Conservation (phyloP, 53 echinoderm and acorn worm species). For the Temnopleurus reevesii region DNA sequence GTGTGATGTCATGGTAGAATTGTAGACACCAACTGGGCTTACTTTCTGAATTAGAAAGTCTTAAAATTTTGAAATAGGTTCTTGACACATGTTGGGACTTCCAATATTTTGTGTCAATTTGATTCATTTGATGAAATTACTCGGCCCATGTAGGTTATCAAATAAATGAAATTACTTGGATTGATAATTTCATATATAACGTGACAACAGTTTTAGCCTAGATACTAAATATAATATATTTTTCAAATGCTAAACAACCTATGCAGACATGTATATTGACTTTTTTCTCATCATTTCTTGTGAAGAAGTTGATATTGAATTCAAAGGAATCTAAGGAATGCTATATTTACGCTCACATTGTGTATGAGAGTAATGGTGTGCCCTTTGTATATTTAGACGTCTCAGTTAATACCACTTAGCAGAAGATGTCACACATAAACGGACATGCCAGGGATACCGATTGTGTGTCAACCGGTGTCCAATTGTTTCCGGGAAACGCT, state of each 20-base stretch:
- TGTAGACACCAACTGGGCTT: no score
- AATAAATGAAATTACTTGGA: no score
- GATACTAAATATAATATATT: neutral
- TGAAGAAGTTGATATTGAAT: constrained; percentile 28
- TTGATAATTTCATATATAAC: no score
- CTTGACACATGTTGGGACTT: no score
- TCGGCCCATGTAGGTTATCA: no score
- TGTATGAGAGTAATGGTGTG: neutral
- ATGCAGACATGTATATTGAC: neutral
- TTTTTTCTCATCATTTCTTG: neutral
- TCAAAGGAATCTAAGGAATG: constrained; percentile 23
- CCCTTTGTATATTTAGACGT: neutral
- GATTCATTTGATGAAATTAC: no score
- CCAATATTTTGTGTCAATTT: no score
- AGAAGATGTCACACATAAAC: neutral
- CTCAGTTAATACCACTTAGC: neutral
- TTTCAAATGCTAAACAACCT: constrained; percentile 14
- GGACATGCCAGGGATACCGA: constrained; percentile 14
- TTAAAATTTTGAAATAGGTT: no score
- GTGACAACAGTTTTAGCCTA: no score
- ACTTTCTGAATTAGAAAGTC: no score
- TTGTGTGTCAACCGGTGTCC: constrained; percentile 11
- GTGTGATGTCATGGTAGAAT: no score
- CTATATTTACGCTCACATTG: neutral
- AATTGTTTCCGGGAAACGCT: neutral